phyloP scores from a whole-genome alignment of 2,888 invertebrate genomes.

The Vesta saturnalis region DNA sequence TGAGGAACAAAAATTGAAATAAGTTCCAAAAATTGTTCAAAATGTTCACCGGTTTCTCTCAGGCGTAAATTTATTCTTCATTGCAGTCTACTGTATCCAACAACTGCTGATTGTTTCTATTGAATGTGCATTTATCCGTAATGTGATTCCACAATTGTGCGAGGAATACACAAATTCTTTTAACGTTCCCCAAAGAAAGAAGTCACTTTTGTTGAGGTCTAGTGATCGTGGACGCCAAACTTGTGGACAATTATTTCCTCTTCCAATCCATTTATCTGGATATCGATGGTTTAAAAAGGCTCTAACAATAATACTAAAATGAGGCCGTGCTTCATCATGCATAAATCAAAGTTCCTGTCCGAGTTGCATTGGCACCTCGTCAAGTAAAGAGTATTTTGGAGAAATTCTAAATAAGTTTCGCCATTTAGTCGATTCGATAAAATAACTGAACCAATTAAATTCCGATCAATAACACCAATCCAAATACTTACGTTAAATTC shows the following conservation, averaged over 20 bases:
- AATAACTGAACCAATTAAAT: too few species aligned
- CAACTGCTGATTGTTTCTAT: too few species aligned
- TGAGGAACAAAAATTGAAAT: too few species aligned
- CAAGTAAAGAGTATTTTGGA: not conserved
- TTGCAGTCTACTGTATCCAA: not conserved
- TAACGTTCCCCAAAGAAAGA: too few species aligned
- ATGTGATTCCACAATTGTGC: not conserved
- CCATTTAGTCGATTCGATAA: too few species aligned
- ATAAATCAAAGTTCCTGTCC: too few species aligned
- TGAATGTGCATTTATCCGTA: too few species aligned
- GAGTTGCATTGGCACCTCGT: not conserved
- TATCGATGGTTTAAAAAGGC: too few species aligned
- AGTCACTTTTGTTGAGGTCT: not conserved
- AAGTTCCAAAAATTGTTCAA: too few species aligned
- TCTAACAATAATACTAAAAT: not conserved
- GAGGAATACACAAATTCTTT: not conserved
- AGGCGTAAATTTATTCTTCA: not conserved
- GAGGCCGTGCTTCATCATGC: not conserved
- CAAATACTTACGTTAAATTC: not conserved
- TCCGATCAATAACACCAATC: not conserved
- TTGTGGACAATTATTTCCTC: too few species aligned
- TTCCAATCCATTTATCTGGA: too few species aligned
- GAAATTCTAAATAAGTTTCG: not conserved
- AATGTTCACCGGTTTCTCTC: not conserved
- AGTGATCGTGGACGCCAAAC: not conserved